Evolutionary conservation across 2,113 vertebrate genomes (phyloP).

Genomic region (Indicator maculatus): DNA sequence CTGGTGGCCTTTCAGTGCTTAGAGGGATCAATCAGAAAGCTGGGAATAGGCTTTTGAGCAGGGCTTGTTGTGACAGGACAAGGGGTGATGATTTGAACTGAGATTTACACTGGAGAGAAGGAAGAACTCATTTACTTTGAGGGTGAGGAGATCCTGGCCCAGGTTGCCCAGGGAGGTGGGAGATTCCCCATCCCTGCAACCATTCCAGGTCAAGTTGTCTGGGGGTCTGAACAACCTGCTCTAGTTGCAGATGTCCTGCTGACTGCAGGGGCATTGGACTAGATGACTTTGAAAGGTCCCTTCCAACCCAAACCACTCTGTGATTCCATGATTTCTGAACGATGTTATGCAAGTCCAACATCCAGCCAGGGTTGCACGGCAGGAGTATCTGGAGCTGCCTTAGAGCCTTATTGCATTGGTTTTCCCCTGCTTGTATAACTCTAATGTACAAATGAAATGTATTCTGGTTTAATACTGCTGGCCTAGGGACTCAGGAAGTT

Average conservation of each 20-base stretch:
- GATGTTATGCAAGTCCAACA: neutral
- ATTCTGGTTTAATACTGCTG: neutral
- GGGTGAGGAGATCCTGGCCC: no score
- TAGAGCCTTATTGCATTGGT: neutral
- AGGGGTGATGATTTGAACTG: no score
- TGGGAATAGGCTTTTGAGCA: neutral
- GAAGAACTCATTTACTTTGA: no score
- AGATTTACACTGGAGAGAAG: no score
- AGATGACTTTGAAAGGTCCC: neutral
- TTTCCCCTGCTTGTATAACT: neutral
- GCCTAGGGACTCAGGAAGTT: neutral
- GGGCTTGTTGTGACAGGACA: no score
- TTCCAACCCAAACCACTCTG: neutral
- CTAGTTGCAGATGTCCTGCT: neutral
- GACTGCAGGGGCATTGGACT: neutral
- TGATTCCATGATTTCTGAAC: neutral
- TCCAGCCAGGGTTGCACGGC: neutral
- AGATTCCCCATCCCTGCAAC: no score
- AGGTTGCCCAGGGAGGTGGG: no score
- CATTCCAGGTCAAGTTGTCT: no score
- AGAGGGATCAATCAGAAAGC: neutral
- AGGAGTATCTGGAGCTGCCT: neutral
- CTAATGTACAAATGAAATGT: neutral
- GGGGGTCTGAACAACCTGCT: neutral
- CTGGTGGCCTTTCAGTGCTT: neutral